Conservation (phyloP, 2,113 vertebrate genomes). For the Phainopepla nitens region DNA sequence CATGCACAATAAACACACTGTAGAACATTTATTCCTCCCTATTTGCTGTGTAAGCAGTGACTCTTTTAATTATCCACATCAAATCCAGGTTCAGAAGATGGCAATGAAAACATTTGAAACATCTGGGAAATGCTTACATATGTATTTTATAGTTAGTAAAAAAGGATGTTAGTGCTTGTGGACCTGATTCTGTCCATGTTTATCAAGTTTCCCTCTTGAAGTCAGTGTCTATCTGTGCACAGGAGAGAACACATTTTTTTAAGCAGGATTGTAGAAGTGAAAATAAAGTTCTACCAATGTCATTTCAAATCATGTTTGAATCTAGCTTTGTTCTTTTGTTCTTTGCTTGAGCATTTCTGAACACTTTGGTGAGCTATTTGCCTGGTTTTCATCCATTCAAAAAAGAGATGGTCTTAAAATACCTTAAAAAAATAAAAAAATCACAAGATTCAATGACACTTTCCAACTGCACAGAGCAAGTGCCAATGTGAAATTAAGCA, state of each 20-base stretch:
- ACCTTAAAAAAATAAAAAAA: background rate
- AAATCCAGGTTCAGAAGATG: background rate
- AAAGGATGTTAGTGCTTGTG: background rate
- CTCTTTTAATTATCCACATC: background rate
- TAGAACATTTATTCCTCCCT: constrained; percentile 11
- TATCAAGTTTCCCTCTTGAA: background rate
- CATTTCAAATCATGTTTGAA: background rate
- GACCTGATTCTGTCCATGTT: constrained; percentile 1
- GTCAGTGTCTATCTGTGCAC: background rate
- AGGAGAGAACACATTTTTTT: background rate
- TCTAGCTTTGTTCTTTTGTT: background rate
- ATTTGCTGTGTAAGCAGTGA: background rate
- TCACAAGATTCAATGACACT: background rate
- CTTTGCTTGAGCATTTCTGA: background rate
- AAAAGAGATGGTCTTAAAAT: background rate
- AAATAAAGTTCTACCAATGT: background rate
- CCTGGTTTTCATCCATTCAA: background rate
- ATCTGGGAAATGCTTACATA: background rate
- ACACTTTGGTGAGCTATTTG: background rate
- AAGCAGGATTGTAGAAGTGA: background rate
- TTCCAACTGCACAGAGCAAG: background rate
- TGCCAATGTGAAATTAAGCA: background rate
- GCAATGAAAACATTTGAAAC: background rate
- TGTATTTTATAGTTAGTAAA: background rate
- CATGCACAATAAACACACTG: background rate